Evolutionary conservation across 2,797 vertebrate species (phyloP).

Genomic region (Labroides dimidiatus): DNA sequence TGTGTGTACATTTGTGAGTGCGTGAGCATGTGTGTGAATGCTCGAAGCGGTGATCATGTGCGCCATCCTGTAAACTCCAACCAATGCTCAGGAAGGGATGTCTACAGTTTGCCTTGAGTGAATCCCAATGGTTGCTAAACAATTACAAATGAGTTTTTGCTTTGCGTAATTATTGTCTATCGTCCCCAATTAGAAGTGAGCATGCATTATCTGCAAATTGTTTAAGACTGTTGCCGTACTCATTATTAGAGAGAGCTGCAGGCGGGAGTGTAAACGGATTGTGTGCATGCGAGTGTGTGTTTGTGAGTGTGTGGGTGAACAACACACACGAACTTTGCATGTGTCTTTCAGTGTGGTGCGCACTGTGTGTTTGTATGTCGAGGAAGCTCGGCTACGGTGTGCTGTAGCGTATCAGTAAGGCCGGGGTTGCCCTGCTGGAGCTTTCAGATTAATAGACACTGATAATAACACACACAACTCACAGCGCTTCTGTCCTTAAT

Average conservation of each 20-base stretch:
- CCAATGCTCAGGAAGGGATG: constrained; percentile 28
- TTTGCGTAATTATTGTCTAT: constrained; percentile 58
- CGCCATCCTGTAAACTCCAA: constrained; percentile 24
- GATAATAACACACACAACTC: constrained; percentile 80
- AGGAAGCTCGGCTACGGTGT: constrained; percentile 34
- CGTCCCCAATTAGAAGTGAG: constrained; percentile 45
- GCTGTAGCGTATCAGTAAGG: constrained; percentile 51
- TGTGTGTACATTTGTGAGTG: constrained; percentile 53
- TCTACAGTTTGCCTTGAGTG: constrained; percentile 41
- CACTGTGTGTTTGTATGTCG: constrained; percentile 29
- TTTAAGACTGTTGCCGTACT: constrained; percentile 48
- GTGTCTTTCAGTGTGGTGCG: not conserved
- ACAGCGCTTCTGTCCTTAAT: constrained; percentile 74
- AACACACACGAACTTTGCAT: constrained; percentile 2
- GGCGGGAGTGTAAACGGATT: constrained; percentile 18
- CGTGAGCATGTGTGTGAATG: constrained; percentile 41
- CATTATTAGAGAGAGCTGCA: constrained; percentile 35
- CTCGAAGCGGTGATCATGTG: constrained; percentile 47
- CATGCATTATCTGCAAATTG: constrained; percentile 54
- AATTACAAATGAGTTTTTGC: constrained; percentile 45
- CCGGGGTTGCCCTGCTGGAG: constrained; percentile 70
- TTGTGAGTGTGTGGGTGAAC: constrained; percentile 8
- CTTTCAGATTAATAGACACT: constrained; percentile 80
- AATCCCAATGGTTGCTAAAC: constrained; percentile 53
- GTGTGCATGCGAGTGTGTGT: constrained; percentile 11